Conservation (phyloP, 92 coral and sea anemone species). For the Meandrina meandrites region DNA sequence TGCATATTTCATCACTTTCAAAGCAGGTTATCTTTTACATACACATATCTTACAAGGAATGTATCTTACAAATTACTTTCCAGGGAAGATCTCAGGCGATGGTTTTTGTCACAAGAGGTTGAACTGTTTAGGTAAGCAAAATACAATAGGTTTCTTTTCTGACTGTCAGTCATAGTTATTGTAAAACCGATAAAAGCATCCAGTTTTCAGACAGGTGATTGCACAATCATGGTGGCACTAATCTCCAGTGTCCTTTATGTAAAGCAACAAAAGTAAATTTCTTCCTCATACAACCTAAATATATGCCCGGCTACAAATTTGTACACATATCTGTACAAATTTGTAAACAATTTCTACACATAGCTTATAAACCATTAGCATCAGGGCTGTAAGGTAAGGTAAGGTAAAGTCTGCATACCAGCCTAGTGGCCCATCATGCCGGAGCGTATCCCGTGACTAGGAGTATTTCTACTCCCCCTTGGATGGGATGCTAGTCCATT, state of each 20-base stretch:
- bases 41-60: not conserved
- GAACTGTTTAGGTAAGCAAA: constrained; percentile 81
- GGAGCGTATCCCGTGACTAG: no score
- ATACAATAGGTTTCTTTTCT: not conserved
- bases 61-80: not conserved
- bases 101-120: constrained; percentile 92
- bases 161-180: not conserved
- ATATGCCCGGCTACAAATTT: no score
- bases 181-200: no score
- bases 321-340: no score
- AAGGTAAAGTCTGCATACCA: no score
- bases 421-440: no score
- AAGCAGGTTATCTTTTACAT: not conserved
- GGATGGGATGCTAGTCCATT: no score
- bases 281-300: no score
- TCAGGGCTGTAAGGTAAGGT: no score
- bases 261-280: not conserved
- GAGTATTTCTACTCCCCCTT: no score
- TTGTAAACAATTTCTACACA: no score
- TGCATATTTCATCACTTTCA: not conserved
- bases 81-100: constrained; percentile 93
- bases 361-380: no score
- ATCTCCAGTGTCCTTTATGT: not conserved
- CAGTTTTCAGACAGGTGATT: not conserved
- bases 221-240: not conserved